Base-by-base conservation (phyloP, 2,113 vertebrate genomes). In the Gadus macrocephalus region DNA sequence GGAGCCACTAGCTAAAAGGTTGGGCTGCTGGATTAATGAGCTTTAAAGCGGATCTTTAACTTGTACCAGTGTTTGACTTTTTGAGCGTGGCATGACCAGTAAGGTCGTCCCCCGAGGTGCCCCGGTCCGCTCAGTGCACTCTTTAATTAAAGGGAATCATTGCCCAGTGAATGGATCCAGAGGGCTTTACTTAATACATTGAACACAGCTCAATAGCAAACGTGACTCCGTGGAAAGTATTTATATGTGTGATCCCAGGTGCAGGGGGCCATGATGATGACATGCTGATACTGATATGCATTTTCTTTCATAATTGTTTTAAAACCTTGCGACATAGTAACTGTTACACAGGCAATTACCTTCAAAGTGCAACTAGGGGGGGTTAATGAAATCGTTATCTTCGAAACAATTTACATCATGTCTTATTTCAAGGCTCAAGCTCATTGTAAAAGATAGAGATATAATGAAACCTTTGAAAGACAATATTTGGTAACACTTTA, bases 81-180 rank as follows among this genome's bases (percentile, higher is more conserved):
- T 77, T 78, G 74, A 82, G 75, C 64, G 0, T 55, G 66, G 62
- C 77, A 77, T 76, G 81, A 80, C 77, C 78, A 66, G 76, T 38
- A 14, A 12, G 62, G 64, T 68, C 69, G 80, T 72, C 84, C 85
- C 79, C 85, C 6, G 3, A 82, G 75, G 85, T 81, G 73, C 71
- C 55, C 53, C 49, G 63, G 72, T 68, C 70, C 56, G 76, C 84
- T 88, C 81, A 82, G 79, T 78, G 78, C 82, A 77, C 82, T 84
- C 85, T 86, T 78, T 89, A 88, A 90, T 91, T 90, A 91, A 86
- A 76, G 83, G 81, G 84, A 90, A 90, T 91, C 85, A 86, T 89
- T 87, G 86, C 74, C 68, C 66, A 67, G 77, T 66, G 67, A 77
- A 89, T 60, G 62, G 79, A 85, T 83, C 75, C 72, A 78, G 72